Evolutionary conservation across 2,113 vertebrate species (phyloP), one percentile per base, ranked within the genome.

Genomic region (Parus major): DNA sequence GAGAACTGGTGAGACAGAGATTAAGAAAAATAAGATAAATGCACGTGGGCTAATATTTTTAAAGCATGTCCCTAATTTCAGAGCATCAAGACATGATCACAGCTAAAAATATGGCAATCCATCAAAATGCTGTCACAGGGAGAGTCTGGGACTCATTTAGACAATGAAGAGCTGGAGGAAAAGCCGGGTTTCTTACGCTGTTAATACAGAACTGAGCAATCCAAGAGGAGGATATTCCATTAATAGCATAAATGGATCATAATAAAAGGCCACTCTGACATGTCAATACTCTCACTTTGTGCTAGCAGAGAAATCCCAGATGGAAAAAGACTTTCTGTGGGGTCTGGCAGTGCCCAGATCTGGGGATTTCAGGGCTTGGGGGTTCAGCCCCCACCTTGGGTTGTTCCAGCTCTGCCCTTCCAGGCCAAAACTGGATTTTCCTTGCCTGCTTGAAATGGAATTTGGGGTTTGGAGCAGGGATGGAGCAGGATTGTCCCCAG

Each of bases 221-320:
- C 94, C 76, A 15, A 86, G 92, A 73, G 78, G 94, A 95, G 90
- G 91, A 89, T 75, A 72, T 95, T 87, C 72, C 89, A 53, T 36
- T 94, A 96, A 95, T 63, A 77, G 89, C 90, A 83, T 39, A 78
- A 95, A 94, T 96, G 92, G 88, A 92, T 95, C 88, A 80, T 76
- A 25, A 76, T 83, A 86, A 95, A 89, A 94, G 95, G 57, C 77
- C 70, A 8, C 33, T 88, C 87, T 95, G 91, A 64, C 94, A 63
- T 36, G 29, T 44, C 82, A 36, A 5, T 78, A 6, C 76, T 80
- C 95, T 80, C 16, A 13, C 82, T 91, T 16, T 0, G n/a, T 52
- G 78, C 68, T 59, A 10, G 82, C 50, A 64, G 80, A 64, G 80
- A 56, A 65, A 81, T 76, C 91, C 69, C 65, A 64, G 52, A 70